Evolutionary conservation across 2,888 invertebrate species (phyloP).

Genomic region (Cheilosia urbana): DNA sequence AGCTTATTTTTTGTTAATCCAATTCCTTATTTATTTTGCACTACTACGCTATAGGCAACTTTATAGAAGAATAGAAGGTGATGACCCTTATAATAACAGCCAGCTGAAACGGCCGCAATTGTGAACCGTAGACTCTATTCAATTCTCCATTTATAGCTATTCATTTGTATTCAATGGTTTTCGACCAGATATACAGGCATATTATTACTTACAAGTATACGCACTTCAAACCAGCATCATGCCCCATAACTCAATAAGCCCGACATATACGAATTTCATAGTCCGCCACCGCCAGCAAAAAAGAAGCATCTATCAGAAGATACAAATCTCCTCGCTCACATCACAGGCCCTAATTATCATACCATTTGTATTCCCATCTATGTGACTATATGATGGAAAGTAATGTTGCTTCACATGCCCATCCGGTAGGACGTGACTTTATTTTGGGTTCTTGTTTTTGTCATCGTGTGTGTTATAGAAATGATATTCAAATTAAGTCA

Average conservation of each 20-base stretch:
- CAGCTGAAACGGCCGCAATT: too few relatives aligned
- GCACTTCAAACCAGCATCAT: not conserved
- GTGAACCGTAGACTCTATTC: too few relatives aligned
- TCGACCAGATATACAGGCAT: not conserved
- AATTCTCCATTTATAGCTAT: too few relatives aligned
- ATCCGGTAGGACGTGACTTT: slow-evolving; percentile 47
- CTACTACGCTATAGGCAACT: too few relatives aligned
- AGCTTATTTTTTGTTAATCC: too few relatives aligned
- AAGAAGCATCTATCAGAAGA: not conserved
- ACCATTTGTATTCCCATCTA: slow-evolving; percentile 40
- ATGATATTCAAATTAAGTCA: slow-evolving; percentile 38
- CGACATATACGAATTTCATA: not conserved
- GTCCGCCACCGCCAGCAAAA: not conserved
- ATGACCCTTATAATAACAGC: too few relatives aligned
- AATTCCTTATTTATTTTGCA: too few relatives aligned
- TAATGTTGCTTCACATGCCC: slow-evolving; percentile 29
- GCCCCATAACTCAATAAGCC: slow-evolving; percentile 25
- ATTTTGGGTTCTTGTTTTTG: not conserved
- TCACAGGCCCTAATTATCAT: slow-evolving; percentile 41
- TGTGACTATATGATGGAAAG: slow-evolving; percentile 22
- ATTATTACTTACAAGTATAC: not conserved
- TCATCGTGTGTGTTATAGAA: not conserved
- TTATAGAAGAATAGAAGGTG: too few relatives aligned
- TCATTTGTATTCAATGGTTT: too few relatives aligned
- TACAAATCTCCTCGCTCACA: not conserved